Percentiles rank a stretch among this genome's conserved stretches.
Conservation (phyloP, 2,888 invertebrate genomes). For the Eumacrocentrus americanus region DNA sequence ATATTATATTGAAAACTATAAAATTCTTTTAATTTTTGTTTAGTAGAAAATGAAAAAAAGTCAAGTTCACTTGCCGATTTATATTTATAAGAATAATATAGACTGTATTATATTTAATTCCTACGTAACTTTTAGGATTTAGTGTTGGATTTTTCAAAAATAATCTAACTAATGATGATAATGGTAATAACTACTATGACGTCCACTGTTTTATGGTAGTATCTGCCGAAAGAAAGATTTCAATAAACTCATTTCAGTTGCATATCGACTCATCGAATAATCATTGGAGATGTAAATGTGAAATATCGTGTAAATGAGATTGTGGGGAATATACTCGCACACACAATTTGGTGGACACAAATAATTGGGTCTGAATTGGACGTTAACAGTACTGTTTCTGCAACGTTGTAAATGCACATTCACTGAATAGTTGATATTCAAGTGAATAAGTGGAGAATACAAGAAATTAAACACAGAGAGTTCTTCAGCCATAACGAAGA, state of each 20-base stretch:
- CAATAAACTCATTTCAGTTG: background rate
- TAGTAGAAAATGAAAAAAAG: too few species aligned
- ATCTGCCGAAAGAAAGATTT: background rate
- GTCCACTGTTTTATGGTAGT: conserved; percentile 19
- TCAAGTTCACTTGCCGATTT: too few species aligned
- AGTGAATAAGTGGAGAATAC: background rate
- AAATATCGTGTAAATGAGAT: background rate
- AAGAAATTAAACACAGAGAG: background rate
- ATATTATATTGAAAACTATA: too few species aligned
- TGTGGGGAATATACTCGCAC: background rate
- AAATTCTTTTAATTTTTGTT: too few species aligned
- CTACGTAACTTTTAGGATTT: too few species aligned
- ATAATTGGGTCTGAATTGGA: background rate
- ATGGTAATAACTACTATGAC: background rate
- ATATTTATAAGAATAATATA: too few species aligned
- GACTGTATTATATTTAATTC: too few species aligned
- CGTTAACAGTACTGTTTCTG: background rate
- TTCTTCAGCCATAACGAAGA: background rate
- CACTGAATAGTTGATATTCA: background rate
- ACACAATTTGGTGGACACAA: background rate
- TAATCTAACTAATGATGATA: too few species aligned
- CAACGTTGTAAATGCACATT: background rate
- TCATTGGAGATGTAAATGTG: background rate
- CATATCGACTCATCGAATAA: too few species aligned
- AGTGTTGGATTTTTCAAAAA: too few species aligned